phyloP scores from a whole-genome alignment of 2,113 vertebrate genomes.

The Embiotoca jacksoni region DNA sequence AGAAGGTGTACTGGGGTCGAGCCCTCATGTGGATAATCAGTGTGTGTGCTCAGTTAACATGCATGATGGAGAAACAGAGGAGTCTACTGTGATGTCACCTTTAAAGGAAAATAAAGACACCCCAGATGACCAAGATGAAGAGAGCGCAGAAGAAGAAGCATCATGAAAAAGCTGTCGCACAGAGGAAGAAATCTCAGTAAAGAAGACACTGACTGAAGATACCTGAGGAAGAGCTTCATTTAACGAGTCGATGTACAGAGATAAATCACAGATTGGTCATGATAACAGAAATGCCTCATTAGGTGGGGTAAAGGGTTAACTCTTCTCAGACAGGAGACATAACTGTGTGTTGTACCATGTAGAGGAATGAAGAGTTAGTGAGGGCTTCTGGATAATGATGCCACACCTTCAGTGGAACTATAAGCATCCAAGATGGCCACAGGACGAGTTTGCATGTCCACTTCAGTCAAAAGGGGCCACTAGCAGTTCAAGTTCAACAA shows the following conservation, averaged over 20 bases:
- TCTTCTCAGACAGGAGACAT: slow-evolving; percentile 1
- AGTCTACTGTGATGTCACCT: not conserved
- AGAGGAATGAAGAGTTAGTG: not conserved
- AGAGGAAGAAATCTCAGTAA: not conserved
- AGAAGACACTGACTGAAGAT: not conserved
- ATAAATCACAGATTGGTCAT: not conserved
- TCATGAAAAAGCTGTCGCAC: not conserved
- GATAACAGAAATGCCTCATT: not conserved
- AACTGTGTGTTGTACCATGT: not conserved
- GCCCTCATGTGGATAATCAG: too few species aligned
- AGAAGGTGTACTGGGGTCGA: not conserved
- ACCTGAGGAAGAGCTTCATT: not conserved
- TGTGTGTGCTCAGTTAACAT: not conserved
- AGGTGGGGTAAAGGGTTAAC: not conserved
- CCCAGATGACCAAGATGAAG: not conserved
- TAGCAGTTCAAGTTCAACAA: not conserved
- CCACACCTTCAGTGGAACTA: not conserved
- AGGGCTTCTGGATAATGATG: not conserved
- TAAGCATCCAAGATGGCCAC: slow-evolving; percentile 4
- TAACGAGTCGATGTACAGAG: not conserved
- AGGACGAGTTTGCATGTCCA: slow-evolving; percentile 3
- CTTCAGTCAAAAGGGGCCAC: not conserved
- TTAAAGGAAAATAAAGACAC: not conserved
- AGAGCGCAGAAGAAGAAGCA: not conserved
- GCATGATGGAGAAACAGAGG: not conserved